These are phyloP conservation scores for Homarus gammarus DNA, from an alignment of 2,888 invertebrate species.

Conservation along the genomic window DNA sequence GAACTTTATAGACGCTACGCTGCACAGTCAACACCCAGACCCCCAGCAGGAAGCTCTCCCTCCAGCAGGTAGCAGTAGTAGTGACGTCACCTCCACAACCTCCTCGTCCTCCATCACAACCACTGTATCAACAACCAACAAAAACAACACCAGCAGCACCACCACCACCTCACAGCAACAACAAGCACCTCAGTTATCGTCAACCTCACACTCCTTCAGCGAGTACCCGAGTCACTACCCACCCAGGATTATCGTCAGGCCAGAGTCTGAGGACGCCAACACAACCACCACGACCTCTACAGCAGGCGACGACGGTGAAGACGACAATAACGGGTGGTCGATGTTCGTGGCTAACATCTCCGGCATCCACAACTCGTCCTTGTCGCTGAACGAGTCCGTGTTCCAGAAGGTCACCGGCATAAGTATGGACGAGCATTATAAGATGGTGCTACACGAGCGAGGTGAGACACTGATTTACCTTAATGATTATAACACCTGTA, in stretches of 20 bases:
- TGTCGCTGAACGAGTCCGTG: constrained; percentile 46
- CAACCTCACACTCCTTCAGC: constrained; percentile 25
- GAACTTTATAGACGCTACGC: constrained; percentile 60
- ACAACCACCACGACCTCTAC: neutral
- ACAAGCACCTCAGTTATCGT: neutral
- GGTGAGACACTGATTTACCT: too few species aligned
- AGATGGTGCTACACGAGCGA: constrained; percentile 46
- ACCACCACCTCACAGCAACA: neutral
- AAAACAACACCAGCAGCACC: neutral
- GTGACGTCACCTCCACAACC: neutral
- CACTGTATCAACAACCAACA: neutral
- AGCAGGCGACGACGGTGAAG: neutral
- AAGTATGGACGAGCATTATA: constrained; percentile 47
- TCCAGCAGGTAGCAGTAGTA: too few species aligned
- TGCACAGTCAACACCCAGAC: constrained; percentile 24
- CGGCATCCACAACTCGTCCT: neutral
- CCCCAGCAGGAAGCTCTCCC: neutral
- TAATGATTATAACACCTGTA: too few species aligned
- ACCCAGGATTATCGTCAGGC: constrained; percentile 4
- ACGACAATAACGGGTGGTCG: constrained; percentile 29
- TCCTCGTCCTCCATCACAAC: neutral
- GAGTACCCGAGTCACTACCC: constrained; percentile 39
- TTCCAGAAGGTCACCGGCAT: constrained; percentile 34
- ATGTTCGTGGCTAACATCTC: constrained; percentile 35
- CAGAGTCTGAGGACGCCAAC: neutral